Percentiles rank a stretch among this genome's conserved stretches.
Evolutionary conservation across 2,888 invertebrate genomes (phyloP).

Genomic region (Diarsia dahlii): DNA sequence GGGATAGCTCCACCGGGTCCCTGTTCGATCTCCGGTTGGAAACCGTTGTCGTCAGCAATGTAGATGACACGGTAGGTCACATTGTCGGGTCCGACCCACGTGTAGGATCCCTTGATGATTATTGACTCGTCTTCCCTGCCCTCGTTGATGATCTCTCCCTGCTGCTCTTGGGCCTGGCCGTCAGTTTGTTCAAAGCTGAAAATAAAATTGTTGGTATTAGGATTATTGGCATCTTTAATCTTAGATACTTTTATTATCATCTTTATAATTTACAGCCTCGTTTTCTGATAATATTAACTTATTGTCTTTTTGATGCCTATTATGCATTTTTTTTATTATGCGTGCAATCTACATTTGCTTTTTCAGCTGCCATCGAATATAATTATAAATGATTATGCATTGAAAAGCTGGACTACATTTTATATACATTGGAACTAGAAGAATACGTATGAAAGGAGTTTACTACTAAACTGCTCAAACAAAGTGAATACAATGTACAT

Average conservation of each 20-base stretch:
- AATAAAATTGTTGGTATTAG: slow-evolving; percentile 13
- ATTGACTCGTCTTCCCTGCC: slow-evolving; percentile 71
- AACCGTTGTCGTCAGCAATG: slow-evolving; percentile 88
- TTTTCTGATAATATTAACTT: not conserved
- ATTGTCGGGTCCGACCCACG: slow-evolving; percentile 84
- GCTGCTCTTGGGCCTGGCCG: slow-evolving; percentile 82
- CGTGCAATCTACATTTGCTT: not conserved
- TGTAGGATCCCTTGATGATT: slow-evolving; percentile 80
- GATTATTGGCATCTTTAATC: not conserved
- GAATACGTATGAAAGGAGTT: not conserved
- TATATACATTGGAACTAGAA: not conserved
- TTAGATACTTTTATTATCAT: not conserved
- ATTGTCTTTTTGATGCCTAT: not conserved
- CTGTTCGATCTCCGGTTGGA: slow-evolving; percentile 77
- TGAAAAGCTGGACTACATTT: no score
- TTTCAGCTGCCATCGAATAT: no score
- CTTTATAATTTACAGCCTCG: not conserved
- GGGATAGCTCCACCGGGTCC: slow-evolving; percentile 68
- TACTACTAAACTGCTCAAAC: not conserved
- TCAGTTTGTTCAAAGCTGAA: slow-evolving; percentile 84
- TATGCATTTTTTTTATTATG: not conserved
- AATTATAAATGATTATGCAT: no score
- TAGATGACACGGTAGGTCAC: slow-evolving; percentile 83
- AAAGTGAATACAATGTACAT: not conserved
- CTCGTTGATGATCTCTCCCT: slow-evolving; percentile 79